Evolutionary conservation across 2,113 vertebrate species (phyloP), one percentile per base, ranked within the genome.

Genomic region (Marcusenius ussheri): DNA sequence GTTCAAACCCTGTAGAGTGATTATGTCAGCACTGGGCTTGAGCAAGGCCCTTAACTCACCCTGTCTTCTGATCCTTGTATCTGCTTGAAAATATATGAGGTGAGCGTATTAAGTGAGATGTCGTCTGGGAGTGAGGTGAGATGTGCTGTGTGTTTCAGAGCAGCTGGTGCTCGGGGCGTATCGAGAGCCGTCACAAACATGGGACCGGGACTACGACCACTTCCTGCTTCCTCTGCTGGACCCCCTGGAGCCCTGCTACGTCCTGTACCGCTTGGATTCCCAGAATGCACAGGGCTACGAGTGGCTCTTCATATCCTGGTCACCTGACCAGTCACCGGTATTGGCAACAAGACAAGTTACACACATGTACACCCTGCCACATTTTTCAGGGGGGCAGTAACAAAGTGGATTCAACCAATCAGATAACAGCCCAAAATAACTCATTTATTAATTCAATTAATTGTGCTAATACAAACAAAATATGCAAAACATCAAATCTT

Each of bases 241-340:
- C 0, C 95, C 96, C 53, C 96, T 96, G 92, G 96, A 99, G 92
- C 98, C 98, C 0, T 99, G 98, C 93, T 99, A 99, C 83, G 92
- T 99, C 93, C 97, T 99, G 84, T 99, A 97, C 94, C 97, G 98
- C 27, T 96, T 99, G 88, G 98, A 99, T 95, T 97, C 97, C 51
- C 96, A 96, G 94, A 99, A 99, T 1, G 97, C 97, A 66, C 98
- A 99, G 94, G 98, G 98, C 90, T 97, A 96, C 0, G 97, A 99
- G 94, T 99, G 98, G 98, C 95, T 99, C 90, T 99, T 99, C 95
- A 97, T 99, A 39, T 97, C 98, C 89, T 99, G 98, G 98, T 99
- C 98, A 56, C 98, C 98, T n/a, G 98, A 99, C 93, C 98, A 97
- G 91, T 99, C 98, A 90, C 98, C 97, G 53, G 98, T 99, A 95